A percentile compares a stretch with the other conserved stretches of the same genome.
Evolutionary conservation across 2,888 invertebrate species (phyloP).

Genomic region (Dynastes tityus): DNA sequence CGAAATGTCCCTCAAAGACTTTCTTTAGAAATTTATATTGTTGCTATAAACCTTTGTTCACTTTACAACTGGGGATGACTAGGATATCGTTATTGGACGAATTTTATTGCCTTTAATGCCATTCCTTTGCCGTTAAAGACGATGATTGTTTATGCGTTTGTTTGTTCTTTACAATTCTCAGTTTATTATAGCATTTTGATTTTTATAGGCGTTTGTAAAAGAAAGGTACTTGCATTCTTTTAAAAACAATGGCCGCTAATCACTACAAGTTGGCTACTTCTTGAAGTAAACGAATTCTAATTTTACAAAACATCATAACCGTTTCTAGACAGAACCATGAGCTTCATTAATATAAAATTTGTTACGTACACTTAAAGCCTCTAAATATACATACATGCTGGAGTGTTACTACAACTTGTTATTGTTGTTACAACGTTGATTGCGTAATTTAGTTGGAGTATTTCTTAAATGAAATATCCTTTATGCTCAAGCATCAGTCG

Average conservation of each 20-base stretch:
- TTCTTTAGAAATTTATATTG: slow-evolving; percentile 42
- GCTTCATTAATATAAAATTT: no score
- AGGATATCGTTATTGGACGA: slow-evolving; percentile 12
- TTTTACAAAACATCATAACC: no score
- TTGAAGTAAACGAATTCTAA: no score
- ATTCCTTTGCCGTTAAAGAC: slow-evolving; percentile 35
- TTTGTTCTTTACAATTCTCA: slow-evolving; percentile 33
- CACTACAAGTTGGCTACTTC: background rate
- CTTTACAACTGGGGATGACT: slow-evolving; percentile 41
- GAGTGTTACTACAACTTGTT: no score
- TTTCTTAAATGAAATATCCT: no score
- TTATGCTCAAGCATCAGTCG: no score
- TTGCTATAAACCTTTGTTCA: slow-evolving; percentile 46
- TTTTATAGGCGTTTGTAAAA: slow-evolving; percentile 17
- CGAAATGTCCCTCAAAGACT: slow-evolving; percentile 45
- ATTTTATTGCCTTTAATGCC: slow-evolving; percentile 29
- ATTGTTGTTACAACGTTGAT: no score
- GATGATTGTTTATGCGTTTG: slow-evolving; percentile 37
- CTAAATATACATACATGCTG: no score
- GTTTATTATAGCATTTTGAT: slow-evolving; percentile 29
- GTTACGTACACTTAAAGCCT: no score
- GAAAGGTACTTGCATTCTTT: background rate
- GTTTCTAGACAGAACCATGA: no score
- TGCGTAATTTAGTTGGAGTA: no score
- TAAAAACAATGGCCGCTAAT: no score